A percentile compares a stretch with the other conserved stretches of the same genome.
phyloP scores from a whole-genome alignment of 2,797 vertebrate species.

The Pristis pectinata region DNA sequence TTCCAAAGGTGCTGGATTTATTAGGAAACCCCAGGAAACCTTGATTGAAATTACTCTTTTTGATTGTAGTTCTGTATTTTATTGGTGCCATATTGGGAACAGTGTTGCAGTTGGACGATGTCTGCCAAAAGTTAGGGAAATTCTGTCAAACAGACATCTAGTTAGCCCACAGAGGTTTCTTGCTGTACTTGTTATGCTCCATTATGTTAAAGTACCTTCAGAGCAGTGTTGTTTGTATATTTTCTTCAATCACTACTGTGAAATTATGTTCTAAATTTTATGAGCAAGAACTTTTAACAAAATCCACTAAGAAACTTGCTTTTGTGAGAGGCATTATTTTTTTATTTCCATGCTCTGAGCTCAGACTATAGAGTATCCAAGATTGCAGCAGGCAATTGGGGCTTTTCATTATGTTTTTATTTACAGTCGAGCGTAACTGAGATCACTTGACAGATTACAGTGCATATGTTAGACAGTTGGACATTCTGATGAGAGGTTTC shows the following conservation, averaged over 20 bases:
- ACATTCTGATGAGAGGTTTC: conserved; percentile 18
- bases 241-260: conserved; percentile 65
- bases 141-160: conserved; percentile 42
- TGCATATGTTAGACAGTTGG: neutral
- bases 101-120: conserved; percentile 40
- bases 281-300: conserved; percentile 61
- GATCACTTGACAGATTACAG: conserved; percentile 36
- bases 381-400: conserved; percentile 26
- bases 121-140: conserved; percentile 46
- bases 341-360: conserved; percentile 48
- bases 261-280: conserved; percentile 81
- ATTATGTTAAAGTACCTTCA: conserved; percentile 56
- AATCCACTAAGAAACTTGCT: conserved; percentile 72
- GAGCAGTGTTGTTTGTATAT: conserved; percentile 67
- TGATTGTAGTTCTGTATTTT: conserved; percentile 53
- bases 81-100: conserved; percentile 54
- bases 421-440: conserved; percentile 22
- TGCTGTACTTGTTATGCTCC: conserved; percentile 43
- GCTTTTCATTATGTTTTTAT: conserved; percentile 41
- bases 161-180: conserved; percentile 46
- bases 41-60: conserved; percentile 53
- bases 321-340: conserved; percentile 61
- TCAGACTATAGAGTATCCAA: conserved; percentile 40
- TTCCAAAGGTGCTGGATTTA: conserved; percentile 58
- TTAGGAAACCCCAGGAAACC: conserved; percentile 54